Evolutionary conservation across 2,113 vertebrate genomes (phyloP).

Genomic region (Murina feae): DNA sequence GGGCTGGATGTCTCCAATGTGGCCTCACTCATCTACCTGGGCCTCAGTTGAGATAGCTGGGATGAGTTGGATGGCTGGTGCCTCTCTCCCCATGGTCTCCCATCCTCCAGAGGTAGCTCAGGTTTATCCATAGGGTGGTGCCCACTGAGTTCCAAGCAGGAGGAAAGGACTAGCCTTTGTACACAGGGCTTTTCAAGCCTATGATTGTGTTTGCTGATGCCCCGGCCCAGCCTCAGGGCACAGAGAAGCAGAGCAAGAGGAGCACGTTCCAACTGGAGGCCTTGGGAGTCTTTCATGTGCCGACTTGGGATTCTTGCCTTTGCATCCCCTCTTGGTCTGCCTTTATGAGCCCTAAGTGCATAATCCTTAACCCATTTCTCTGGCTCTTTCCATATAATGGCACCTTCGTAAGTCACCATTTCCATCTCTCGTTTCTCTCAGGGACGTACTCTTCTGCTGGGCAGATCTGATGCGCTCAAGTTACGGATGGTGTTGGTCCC

Average conservation of each 20-base stretch:
- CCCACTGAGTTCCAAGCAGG: not conserved
- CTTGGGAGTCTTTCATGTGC: no score
- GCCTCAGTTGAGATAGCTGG: not conserved
- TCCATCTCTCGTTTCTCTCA: not conserved
- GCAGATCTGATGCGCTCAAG: not conserved
- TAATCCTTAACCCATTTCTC: not conserved
- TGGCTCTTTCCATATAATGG: not conserved
- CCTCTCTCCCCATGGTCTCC: not conserved
- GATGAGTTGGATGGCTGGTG: not conserved
- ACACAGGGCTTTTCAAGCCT: not conserved
- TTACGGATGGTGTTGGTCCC: not conserved
- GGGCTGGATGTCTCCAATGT: not conserved
- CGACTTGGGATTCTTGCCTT: not conserved
- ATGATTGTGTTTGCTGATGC: not conserved
- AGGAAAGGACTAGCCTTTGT: not conserved
- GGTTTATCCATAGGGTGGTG: not conserved
- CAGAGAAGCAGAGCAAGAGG: not conserved
- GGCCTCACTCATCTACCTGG: not conserved
- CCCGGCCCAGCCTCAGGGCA: not conserved
- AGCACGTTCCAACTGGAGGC: not conserved
- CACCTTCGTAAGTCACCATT: not conserved
- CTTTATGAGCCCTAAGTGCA: not conserved
- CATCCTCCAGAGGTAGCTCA: not conserved
- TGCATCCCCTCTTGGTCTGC: not conserved
- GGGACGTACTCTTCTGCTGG: not conserved